A percentile compares a stretch with the other conserved stretches of the same genome.
phyloP scores from a whole-genome alignment of 2,888 invertebrate genomes.

The Polyommatus icarus region DNA sequence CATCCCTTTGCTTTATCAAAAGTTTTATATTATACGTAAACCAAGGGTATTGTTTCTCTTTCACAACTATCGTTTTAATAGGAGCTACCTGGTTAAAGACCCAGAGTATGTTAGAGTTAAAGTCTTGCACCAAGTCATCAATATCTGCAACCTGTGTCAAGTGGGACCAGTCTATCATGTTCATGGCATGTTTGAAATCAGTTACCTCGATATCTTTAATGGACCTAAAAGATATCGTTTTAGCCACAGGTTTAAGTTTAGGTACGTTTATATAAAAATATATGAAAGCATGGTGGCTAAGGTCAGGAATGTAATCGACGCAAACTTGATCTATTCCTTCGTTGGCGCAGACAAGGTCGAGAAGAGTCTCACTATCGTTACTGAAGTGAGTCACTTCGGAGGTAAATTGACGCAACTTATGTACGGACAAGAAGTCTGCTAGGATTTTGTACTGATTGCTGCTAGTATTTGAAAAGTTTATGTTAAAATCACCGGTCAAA shows the following conservation, averaged over 20 bases:
- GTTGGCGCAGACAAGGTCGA: neutral
- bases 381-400: neutral
- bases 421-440: neutral
- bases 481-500: neutral
- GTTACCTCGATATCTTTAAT: neutral
- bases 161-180: neutral
- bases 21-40: slow-evolving; percentile 31
- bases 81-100: too few relatives aligned
- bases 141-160: neutral
- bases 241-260: neutral
- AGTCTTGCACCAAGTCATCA: neutral
- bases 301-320: neutral
- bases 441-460: neutral
- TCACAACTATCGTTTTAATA: neutral
- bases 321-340: neutral
- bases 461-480: neutral
- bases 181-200: neutral
- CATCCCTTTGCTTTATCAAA: slow-evolving; percentile 31
- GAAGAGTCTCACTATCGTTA: neutral
- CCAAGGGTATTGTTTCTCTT: slow-evolving; percentile 27
- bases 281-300: slow-evolving; percentile 6
- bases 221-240: neutral
- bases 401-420: neutral
- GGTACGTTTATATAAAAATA: neutral
- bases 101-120: neutral